phyloP scores from a whole-genome alignment of 1,140 invertebrate genomes.

The Rhynchophorus ferrugineus region DNA sequence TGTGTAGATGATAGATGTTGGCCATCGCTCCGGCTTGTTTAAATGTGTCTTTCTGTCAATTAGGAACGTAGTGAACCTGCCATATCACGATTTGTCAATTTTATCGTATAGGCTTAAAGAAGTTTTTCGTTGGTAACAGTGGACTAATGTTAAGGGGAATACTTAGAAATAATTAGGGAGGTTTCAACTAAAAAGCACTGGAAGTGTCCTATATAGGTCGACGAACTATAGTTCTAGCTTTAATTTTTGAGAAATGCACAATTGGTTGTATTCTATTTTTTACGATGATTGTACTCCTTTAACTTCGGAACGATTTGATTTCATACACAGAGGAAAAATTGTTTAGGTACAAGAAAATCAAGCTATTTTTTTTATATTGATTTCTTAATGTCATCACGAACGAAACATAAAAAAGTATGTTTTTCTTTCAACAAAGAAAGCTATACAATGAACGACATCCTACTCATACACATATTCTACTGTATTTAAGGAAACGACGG shows the following conservation, averaged over 20 bases:
- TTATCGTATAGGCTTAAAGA: conserved; percentile 25
- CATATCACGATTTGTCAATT: conserved; percentile 42
- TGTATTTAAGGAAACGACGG: no score
- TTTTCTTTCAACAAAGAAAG: no score
- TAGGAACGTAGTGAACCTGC: conserved; percentile 38
- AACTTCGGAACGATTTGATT: no score
- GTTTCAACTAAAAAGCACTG: no score
- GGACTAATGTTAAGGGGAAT: background rate
- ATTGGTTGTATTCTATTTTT: background rate
- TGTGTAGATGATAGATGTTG: conserved; percentile 28
- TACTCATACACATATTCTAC: no score
- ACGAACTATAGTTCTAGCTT: background rate
- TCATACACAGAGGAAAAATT: no score
- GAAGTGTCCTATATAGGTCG: no score
- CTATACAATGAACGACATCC: no score
- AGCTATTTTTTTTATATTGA: no score
- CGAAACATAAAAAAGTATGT: no score
- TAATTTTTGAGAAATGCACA: background rate
- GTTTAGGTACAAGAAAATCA: no score
- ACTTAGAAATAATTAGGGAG: background rate
- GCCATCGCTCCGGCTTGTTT: conserved; percentile 29
- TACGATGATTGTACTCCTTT: background rate
- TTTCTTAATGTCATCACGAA: no score
- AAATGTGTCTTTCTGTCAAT: conserved; percentile 38
- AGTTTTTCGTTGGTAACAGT: conserved; percentile 1